Evolutionary conservation across 2,113 vertebrate genomes (phyloP).

Genomic region (Prunella himalayana): DNA sequence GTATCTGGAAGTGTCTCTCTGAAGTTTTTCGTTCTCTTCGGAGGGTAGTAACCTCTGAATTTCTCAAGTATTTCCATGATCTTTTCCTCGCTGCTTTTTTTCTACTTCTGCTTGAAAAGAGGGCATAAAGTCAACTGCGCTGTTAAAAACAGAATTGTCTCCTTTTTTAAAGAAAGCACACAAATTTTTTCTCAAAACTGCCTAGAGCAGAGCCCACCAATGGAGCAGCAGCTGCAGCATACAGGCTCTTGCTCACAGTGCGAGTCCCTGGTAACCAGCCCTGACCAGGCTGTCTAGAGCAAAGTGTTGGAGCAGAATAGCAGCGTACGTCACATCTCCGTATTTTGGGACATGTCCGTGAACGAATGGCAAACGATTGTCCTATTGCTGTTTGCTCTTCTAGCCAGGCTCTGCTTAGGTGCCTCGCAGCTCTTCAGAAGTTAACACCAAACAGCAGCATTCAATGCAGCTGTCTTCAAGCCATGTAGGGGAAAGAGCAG

Average conservation of each 20-base stretch:
- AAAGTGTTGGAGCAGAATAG: neutral
- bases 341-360: neutral
- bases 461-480: neutral
- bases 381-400: neutral
- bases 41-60: constrained; percentile 19
- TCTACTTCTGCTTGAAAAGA: constrained; percentile 11
- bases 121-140: neutral
- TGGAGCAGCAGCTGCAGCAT: neutral
- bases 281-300: neutral
- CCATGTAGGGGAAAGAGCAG: neutral
- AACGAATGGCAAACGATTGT: neutral
- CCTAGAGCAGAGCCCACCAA: neutral
- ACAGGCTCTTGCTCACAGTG: neutral
- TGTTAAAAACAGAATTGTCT: constrained; percentile 22
- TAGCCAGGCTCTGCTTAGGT: neutral
- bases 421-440: neutral
- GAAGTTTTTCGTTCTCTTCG: constrained; percentile 35
- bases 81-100: neutral
- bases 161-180: neutral
- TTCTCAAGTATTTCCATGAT: constrained; percentile 20
- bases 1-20: constrained; percentile 13
- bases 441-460: neutral
- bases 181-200: neutral
- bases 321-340: neutral
- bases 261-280: neutral